Conservation (phyloP, 1,140 invertebrate species). For the Sycobia sp. region DNA sequence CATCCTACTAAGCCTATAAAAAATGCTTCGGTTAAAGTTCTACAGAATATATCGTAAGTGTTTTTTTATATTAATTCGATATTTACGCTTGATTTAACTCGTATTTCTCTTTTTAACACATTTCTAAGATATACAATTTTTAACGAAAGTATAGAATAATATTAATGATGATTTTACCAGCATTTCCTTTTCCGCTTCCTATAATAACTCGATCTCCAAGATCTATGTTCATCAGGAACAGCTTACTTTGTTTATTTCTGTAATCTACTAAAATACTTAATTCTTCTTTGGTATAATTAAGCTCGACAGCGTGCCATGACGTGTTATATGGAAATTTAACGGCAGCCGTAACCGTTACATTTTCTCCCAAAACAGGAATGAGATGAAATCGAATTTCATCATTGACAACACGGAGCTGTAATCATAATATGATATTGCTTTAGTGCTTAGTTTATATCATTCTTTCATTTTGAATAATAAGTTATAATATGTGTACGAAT, state of each 20-base stretch:
- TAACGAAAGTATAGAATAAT: too few relatives aligned
- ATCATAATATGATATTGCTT: too few relatives aligned
- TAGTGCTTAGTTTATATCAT: too few relatives aligned
- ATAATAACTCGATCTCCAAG: constrained; percentile 70
- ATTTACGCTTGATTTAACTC: not conserved
- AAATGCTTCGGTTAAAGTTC: too few relatives aligned
- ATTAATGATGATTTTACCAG: constrained; percentile 45
- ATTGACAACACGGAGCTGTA: constrained; percentile 75
- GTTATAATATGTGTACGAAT: too few relatives aligned
- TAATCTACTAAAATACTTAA: constrained; percentile 77
- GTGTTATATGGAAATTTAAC: constrained; percentile 77
- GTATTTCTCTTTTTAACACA: constrained; percentile 25
- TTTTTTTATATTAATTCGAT: constrained; percentile 4
- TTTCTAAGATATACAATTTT: too few relatives aligned
- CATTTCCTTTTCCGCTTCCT: constrained; percentile 72
- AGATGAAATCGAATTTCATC: constrained; percentile 83
- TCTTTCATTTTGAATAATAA: too few relatives aligned
- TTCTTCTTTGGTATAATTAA: constrained; percentile 76
- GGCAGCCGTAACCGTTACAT: constrained; percentile 75
- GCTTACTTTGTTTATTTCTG: constrained; percentile 71
- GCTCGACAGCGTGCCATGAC: constrained; percentile 78
- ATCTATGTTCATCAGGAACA: constrained; percentile 65
- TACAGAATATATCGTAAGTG: not conserved
- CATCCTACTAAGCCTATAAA: constrained; percentile 82
- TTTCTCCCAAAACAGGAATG: constrained; percentile 72